phyloP scores from a whole-genome alignment of 2,888 invertebrate genomes.

The Eristalis intricaria region DNA sequence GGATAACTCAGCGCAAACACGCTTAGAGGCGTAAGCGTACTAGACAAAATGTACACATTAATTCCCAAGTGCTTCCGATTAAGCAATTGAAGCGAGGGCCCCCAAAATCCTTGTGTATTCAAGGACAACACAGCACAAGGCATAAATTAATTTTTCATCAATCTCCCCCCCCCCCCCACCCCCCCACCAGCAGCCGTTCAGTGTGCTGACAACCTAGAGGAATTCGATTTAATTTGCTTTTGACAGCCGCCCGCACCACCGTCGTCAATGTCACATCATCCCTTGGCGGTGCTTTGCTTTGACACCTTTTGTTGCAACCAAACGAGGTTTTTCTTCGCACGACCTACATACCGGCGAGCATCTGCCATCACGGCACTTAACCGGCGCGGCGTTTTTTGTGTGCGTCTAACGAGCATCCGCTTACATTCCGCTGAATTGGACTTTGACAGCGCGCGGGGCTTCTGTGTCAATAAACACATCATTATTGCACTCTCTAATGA shows the following conservation, averaged over 20 bases:
- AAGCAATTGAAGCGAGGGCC: not conserved
- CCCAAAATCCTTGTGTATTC: not conserved
- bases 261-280: not conserved
- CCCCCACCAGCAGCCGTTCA: no score
- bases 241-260: not conserved
- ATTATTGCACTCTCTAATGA: conserved; percentile 39
- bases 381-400: conserved; percentile 16
- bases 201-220: not conserved
- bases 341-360: not conserved
- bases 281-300: not conserved
- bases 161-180: not conserved
- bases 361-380: not conserved
- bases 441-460: conserved; percentile 12
- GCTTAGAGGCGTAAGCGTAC: not conserved
- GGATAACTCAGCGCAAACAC: conserved; percentile 18
- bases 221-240: not conserved
- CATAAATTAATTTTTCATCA: not conserved
- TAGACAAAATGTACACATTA: not conserved
- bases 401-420: conserved; percentile 46
- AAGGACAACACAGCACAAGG: not conserved
- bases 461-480: conserved; percentile 12
- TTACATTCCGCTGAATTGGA: conserved; percentile 52
- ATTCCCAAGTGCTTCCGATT: not conserved
- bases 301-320: not conserved
- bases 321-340: not conserved